Conservation (phyloP, 2,113 vertebrate species). For the Cynopterus brachyotis region DNA sequence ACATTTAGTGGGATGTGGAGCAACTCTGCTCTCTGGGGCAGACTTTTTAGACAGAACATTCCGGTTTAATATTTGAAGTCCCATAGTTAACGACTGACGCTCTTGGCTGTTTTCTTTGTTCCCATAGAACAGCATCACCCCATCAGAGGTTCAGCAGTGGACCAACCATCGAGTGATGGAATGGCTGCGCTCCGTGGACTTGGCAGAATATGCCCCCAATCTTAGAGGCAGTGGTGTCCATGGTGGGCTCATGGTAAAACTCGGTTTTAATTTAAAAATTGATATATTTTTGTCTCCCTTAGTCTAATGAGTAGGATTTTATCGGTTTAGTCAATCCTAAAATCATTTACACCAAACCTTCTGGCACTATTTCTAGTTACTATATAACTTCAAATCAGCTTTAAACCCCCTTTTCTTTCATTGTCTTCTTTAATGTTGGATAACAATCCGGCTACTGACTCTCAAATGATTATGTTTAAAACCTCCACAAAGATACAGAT, state of each 20-base stretch:
- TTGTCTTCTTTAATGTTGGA: neutral
- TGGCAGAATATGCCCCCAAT: constrained; percentile 98
- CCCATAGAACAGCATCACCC: constrained; percentile 89
- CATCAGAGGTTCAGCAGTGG: constrained; percentile 95
- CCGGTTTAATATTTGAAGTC: neutral
- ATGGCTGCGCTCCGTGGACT: constrained; percentile 96
- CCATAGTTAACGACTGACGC: neutral
- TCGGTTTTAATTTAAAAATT: neutral
- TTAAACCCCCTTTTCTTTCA: neutral
- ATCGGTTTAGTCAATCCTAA: neutral
- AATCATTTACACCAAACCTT: neutral
- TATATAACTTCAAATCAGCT: neutral
- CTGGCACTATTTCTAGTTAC: neutral
- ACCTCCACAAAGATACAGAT: neutral
- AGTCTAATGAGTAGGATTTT: neutral
- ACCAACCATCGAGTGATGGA: constrained; percentile 99
- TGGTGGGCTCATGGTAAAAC: constrained; percentile 95
- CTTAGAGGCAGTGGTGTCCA: constrained; percentile 97
- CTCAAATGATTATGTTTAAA: neutral
- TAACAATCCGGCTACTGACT: neutral
- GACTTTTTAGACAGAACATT: neutral
- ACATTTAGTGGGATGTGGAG: neutral
- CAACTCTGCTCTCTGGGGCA: neutral
- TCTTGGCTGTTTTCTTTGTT: neutral
- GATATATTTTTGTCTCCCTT: neutral